Evolutionary conservation across 2,888 invertebrate genomes (phyloP).

Genomic region (Eupithecia dodoneata): DNA sequence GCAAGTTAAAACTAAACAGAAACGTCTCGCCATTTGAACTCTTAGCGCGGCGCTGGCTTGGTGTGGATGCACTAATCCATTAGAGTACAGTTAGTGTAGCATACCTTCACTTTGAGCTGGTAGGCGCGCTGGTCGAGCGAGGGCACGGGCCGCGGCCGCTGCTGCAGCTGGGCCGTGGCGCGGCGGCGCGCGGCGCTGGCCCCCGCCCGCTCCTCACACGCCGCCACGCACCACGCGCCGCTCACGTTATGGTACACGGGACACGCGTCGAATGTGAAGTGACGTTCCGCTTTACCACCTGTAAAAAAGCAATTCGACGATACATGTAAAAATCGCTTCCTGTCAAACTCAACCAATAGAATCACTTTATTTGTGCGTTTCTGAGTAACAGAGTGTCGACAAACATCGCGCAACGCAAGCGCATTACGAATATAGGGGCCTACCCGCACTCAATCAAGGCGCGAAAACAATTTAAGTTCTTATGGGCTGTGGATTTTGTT

Average conservation of each 20-base stretch:
- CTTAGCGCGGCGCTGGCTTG: constrained; percentile 78
- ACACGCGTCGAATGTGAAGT: constrained; percentile 96
- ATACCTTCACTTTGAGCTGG: constrained; percentile 83
- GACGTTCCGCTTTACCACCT: constrained; percentile 90
- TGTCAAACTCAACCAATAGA: not conserved
- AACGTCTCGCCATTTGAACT: too few species aligned
- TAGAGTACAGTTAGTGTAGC: not conserved
- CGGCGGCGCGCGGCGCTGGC: constrained; percentile 80
- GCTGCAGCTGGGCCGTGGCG: constrained; percentile 59
- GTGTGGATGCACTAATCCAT: not conserved
- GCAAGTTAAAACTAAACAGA: too few species aligned
- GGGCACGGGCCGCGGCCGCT: constrained; percentile 73
- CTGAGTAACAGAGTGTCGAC: too few species aligned
- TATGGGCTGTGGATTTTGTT: too few species aligned
- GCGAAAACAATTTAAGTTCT: too few species aligned
- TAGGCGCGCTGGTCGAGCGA: constrained; percentile 89
- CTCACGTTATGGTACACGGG: constrained; percentile 91
- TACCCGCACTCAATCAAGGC: too few species aligned
- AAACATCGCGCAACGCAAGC: too few species aligned
- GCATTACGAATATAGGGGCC: too few species aligned
- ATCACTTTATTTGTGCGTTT: too few species aligned
- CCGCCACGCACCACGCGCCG: constrained; percentile 85
- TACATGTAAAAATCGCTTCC: not conserved
- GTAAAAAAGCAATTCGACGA: not conserved
- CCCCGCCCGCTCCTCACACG: constrained; percentile 87